phyloP scores from a whole-genome alignment of 2,113 vertebrate genomes.

The Aldabrachelys gigantea region DNA sequence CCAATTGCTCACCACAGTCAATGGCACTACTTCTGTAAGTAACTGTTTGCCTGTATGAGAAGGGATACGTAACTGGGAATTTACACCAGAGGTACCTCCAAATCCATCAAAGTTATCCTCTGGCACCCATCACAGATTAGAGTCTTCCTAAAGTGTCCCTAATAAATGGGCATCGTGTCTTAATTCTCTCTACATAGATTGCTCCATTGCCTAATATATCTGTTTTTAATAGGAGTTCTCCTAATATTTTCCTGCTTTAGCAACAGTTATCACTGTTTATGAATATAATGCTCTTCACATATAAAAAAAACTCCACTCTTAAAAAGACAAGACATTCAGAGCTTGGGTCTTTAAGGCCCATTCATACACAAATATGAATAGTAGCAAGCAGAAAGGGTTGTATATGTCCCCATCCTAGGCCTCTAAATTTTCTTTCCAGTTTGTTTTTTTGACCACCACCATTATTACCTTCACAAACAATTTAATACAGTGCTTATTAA shows the following conservation, averaged over 20 bases:
- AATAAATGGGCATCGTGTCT: no score
- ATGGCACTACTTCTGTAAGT: not conserved
- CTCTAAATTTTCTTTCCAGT: not conserved
- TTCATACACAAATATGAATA: not conserved
- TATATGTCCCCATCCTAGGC: not conserved
- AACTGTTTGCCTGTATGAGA: not conserved
- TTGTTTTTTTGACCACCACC: not conserved
- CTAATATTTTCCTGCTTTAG: not conserved
- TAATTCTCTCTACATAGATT: no score
- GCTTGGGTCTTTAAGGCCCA: no score
- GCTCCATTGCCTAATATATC: no score
- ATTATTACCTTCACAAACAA: not conserved
- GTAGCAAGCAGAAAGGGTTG: not conserved
- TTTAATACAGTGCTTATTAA: not conserved
- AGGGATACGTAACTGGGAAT: not conserved
- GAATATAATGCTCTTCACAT: not conserved
- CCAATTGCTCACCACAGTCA: no score
- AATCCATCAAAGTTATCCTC: no score
- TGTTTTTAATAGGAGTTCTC: no score
- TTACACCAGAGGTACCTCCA: no score
- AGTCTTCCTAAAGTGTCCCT: no score
- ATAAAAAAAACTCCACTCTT: not conserved
- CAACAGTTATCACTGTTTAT: not conserved
- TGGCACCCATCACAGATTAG: no score
- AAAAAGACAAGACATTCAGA: not conserved